These are phyloP conservation scores for Pristionchus japonicus DNA, from an alignment of 2,888 invertebrate species.

Conservation along the genomic window DNA sequence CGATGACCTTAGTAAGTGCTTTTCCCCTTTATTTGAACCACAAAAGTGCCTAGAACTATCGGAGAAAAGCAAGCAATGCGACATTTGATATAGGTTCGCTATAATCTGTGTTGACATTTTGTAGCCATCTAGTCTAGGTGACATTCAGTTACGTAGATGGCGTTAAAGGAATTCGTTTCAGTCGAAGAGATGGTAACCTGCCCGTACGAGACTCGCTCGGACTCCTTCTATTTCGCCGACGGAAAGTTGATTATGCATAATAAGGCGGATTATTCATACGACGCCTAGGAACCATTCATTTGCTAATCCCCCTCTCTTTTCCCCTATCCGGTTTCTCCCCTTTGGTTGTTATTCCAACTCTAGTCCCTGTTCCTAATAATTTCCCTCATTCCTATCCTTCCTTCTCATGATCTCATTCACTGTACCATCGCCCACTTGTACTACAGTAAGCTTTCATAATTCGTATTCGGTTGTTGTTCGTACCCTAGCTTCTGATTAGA, in stretches of 20 bases:
- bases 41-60: not conserved
- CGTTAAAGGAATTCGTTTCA: constrained; percentile 76
- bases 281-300: constrained; percentile 79
- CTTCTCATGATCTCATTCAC: not conserved
- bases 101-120: not conserved
- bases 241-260: constrained; percentile 98
- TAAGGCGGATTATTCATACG: constrained; percentile 98
- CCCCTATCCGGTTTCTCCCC: not conserved
- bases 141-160: not conserved
- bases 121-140: not conserved
- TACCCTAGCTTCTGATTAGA: not conserved
- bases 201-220: constrained; percentile 96
- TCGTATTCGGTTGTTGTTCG: constrained; percentile 2
- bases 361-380: not conserved
- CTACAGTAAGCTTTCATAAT: constrained; percentile 28
- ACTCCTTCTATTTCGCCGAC: constrained; percentile 99
- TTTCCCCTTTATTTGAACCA: not conserved
- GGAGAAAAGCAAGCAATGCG: not conserved
- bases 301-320: not conserved
- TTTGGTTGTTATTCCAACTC: constrained; percentile 29
- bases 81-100: not conserved
- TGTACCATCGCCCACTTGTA: constrained; percentile 25
- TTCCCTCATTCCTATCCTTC: not conserved
- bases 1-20: constrained; percentile 76
- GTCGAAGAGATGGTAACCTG: constrained; percentile 95